Evolutionary conservation across 2,797 vertebrate species (phyloP), one percentile per base, ranked within the genome.

Genomic region (Parauchenoglanis ngamensis): DNA sequence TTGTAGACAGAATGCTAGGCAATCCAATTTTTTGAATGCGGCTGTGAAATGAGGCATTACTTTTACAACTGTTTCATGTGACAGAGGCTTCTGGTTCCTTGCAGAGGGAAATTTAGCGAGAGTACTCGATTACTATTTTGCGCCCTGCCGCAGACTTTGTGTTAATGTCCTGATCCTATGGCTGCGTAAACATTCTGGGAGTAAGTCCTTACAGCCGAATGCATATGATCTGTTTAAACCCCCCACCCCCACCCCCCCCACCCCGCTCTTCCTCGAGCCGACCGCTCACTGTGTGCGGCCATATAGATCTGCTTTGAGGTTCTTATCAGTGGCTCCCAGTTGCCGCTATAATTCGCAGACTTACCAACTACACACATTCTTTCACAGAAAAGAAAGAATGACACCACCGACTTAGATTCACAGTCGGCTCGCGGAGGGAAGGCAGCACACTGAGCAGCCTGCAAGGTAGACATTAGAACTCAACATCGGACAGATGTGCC

Each of bases 371-470:
- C 91, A 93, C 93, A 94, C 91, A 94, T 85, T 76, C 68, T 86
- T 92, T 87, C 63, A 84, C 86, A 89, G 89, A 91, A 79, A 80
- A 88, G 89, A 92, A 94, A 89, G 93, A 93, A 94, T 95, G 95
- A 96, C 96, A 95, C 94, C 95, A 94, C 94, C 94, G 95, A 95
- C 94, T 96, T 94, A 92, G 95, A 95, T 95, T 95, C 95, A 94
- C 94, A 96, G 94, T 91, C 90, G 92, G 93, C 91, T 87, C 84
- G 10, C 92, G 93, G 91, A 93, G 94, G 94, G 93, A 95, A 92
- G 89, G 70, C 54, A 91, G 65, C 78, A 79, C 80, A 87, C 84
- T 91, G 87, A 90, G 87, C 89, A 76, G 79, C 85, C 86, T 83
- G 85, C 88, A 77, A 83, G 91, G 91, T 92, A 88, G 93, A 96